These are phyloP conservation scores for Hyperoplus immaculatus DNA, from an alignment of 2,797 vertebrate species.

Conservation along the genomic window DNA sequence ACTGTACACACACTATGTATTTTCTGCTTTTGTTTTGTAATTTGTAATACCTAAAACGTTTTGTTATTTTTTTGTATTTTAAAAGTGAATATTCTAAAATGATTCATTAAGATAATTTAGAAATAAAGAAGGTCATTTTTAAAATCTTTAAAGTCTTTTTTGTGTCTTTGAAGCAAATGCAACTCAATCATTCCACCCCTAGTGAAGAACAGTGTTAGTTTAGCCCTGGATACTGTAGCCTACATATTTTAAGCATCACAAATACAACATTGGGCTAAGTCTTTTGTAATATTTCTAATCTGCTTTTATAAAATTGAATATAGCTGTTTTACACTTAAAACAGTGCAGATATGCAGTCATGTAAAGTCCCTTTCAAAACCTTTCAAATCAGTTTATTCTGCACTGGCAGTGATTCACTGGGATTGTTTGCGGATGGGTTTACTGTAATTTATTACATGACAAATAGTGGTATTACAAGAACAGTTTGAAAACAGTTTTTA, in stretches of 20 bases:
- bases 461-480: constrained; percentile 5
- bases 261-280: constrained; percentile 24
- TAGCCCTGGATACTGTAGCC: neutral
- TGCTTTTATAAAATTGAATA: neutral
- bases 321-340: neutral
- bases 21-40: neutral
- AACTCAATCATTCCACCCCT: neutral
- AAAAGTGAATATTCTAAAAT: neutral
- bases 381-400: constrained; percentile 2
- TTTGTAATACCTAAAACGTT: constrained; percentile 11
- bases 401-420: neutral
- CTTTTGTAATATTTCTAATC: constrained; percentile 18
- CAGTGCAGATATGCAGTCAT: neutral
- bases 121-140: constrained; percentile 36
- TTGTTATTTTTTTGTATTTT: constrained; percentile 28
- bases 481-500: neutral
- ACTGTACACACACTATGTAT: neutral
- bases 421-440: neutral
- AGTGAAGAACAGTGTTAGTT: constrained; percentile 5
- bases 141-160: neutral
- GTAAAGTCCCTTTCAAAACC: constrained; percentile 3
- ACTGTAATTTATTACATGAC: neutral
- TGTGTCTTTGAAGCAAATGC: constrained; percentile 22
- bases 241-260: constrained; percentile 22
- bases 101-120: neutral